Evolutionary conservation across 2,888 invertebrate genomes (phyloP).

Genomic region (Camponotus fellah): DNA sequence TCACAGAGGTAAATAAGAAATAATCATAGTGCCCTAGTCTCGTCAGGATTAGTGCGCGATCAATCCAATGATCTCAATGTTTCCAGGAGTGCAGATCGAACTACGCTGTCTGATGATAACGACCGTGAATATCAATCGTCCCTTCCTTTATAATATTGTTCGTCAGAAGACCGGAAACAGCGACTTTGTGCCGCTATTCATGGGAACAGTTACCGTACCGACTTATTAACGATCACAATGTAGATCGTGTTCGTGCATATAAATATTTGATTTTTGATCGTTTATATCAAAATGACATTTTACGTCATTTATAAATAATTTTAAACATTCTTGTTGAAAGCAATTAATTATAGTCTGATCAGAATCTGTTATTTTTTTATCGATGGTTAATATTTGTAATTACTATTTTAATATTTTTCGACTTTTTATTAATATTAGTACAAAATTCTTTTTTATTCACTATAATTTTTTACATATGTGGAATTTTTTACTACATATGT

Average conservation of each 20-base stretch:
- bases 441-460: not conserved
- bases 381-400: not conserved
- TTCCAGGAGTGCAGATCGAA: constrained; percentile 54
- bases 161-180: constrained; percentile 17
- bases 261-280: not conserved
- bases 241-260: not conserved
- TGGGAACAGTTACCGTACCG: constrained; percentile 43
- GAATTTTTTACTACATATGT: not conserved
- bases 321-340: not conserved
- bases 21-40: not conserved
- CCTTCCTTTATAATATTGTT: constrained; percentile 62
- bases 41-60: not conserved
- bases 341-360: not conserved
- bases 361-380: not conserved
- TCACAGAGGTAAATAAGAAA: not conserved
- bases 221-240: constrained; percentile 4
- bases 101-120: constrained; percentile 37
- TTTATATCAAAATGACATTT: not conserved
- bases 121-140: constrained; percentile 51
- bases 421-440: not conserved
- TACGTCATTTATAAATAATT: not conserved
- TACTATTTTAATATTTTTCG: not conserved
- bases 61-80: constrained; percentile 47
- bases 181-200: constrained; percentile 48
- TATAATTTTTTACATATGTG: not conserved